Base-by-base conservation (phyloP, 2,113 vertebrate genomes). In the Ctenomys sociabilis region DNA sequence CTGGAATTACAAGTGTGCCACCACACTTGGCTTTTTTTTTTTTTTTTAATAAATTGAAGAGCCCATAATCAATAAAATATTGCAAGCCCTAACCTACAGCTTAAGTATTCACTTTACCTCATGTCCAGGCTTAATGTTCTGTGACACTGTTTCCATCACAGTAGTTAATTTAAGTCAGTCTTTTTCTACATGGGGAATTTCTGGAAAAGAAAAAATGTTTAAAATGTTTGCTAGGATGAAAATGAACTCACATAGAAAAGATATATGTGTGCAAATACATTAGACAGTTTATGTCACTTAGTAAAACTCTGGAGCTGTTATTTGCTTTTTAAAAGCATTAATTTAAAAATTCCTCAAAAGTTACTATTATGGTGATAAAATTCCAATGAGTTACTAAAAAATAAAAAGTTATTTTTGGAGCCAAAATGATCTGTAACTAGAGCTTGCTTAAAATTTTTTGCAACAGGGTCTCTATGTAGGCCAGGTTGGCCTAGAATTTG, bases 121-220 rank as follows among this genome's bases (percentile, higher is more conserved):
- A 98, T 98, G 98, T 98, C 98, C 98, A 99, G 98, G 99, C 98
- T 99, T 96, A 98, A 98, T 98, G 97, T 98, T 98, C 98, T 98
- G 98, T 98, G 98, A 98, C 97, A 98, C 97, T 98, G 95, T 98
- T 98, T 96, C 97, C 96, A 98, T 98, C 96, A 98, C 97, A 98
- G 98, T 98, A 98, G 98, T 95, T 97, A 98, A 98, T 98, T 98
- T 98, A 98, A 98, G 96, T 93, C 97, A 98, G 98, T 99, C 98
- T 98, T 98, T 99, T 98, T 98, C 98, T 98, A 98, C 98, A 98
- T 98, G 98, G 97, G 95, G 98, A 98, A 98, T 98, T 98, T 99
- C 98, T 98, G 98, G 97, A 78, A 77, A 77, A 45, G 24, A 45
- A 45, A 49, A 98, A 98, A 99, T 32, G 13, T 16, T 57, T 57